Base-by-base conservation (phyloP, 2,888 invertebrate species). In the Andrena haemorrhoa region DNA sequence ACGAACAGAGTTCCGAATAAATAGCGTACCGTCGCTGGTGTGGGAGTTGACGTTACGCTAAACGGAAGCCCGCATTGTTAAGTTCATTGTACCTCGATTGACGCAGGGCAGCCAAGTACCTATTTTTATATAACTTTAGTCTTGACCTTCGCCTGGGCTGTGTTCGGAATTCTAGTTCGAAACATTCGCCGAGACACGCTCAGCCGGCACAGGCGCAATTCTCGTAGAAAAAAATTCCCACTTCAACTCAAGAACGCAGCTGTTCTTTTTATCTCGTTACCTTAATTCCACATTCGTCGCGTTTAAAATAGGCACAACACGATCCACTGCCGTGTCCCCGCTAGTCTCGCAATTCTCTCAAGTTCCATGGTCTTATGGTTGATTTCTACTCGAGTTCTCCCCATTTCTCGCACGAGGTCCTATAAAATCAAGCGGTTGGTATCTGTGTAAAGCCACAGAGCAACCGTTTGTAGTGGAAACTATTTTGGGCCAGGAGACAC, bases 51-150 rank as follows among this genome's bases (percentile, higher is more conserved):
- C 64, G n/a, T 61, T 10, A 61, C 47, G n/a, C 41, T 47, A 26
- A 68, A 31, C 47, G n/a, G 69, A 65, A 68, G 60, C 68, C 56
- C n/a, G 53, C 49, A 60, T 85, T 75, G 83, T 72, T 72, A 84
- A 72, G 86, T 86, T 86, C 82, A 84, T 76, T 82, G 76, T 56
- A 82, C 74, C 8, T 35, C 74, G 71, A 84, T 84, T 63, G 75
- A 73, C 63, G 60, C 49, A 2, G 7, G 35, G 64, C 53, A 69
- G 29, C 12, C 41, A 41, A 20, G 68, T 58, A 82, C 84, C 56
- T 86, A 86, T 86, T 86, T 84, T 86, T 79, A 82, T 79, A 53
- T 53, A 63, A 79, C 63, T 73, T 75, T 65, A 84, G 53, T 76
- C 86, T 86, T 86, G 84, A 86, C 84, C 79, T 82, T 84, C 69